Conservation (phyloP, 2,113 vertebrate species). For the Thomomys bottae region DNA sequence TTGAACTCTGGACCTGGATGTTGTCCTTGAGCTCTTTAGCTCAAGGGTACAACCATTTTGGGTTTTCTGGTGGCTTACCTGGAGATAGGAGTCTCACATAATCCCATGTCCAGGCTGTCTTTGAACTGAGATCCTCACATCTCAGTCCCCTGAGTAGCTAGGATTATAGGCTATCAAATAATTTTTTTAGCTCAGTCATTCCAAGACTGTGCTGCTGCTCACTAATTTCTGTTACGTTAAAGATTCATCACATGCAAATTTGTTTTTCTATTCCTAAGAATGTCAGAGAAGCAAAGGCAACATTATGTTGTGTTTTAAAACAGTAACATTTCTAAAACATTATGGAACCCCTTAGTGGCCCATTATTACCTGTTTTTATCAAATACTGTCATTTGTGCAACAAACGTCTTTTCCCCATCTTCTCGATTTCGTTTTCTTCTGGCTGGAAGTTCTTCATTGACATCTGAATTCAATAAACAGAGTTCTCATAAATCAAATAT, state of each 20-base stretch:
- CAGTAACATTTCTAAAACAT: constrained; percentile 13
- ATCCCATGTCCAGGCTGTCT: too few relatives aligned
- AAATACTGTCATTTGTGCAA: constrained; percentile 99
- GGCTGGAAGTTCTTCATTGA: constrained; percentile 93
- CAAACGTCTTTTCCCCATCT: constrained; percentile 94
- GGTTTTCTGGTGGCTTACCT: too few relatives aligned
- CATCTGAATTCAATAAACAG: constrained; percentile 87
- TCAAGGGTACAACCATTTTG: too few relatives aligned
- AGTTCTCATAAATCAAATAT: constrained; percentile 24
- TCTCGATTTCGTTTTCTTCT: constrained; percentile 96
- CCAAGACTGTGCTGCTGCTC: constrained; percentile 8
- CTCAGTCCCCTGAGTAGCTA: too few relatives aligned
- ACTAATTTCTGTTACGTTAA: background rate
- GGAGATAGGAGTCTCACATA: too few relatives aligned
- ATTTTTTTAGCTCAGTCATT: constrained; percentile 40
- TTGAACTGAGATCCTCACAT: too few relatives aligned
- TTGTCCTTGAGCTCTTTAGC: too few relatives aligned
- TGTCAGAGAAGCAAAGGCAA: constrained; percentile 16
- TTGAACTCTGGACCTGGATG: too few relatives aligned
- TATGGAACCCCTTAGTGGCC: constrained; percentile 1
- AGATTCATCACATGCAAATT: constrained; percentile 17
- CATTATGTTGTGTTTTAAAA: constrained; percentile 31
- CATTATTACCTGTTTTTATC: constrained; percentile 96
- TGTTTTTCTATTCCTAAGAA: constrained; percentile 25
- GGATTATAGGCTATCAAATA: background rate